Percentiles rank a stretch among this genome's conserved stretches.
Conservation (phyloP, 2,888 invertebrate species). For the Tillus elongatus region DNA sequence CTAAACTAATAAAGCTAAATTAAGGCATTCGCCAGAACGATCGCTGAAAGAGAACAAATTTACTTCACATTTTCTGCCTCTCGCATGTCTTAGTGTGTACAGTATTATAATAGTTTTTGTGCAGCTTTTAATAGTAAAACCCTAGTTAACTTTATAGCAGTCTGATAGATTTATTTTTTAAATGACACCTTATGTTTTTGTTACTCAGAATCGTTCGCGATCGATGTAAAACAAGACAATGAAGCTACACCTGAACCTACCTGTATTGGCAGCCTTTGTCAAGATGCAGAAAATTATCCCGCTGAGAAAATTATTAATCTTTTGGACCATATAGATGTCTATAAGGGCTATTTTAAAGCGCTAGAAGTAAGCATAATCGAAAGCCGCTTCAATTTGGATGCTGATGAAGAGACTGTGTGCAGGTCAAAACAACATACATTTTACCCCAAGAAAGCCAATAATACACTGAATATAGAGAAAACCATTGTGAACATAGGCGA, state of each 20-base stretch:
- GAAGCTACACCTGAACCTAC: constrained; percentile 2
- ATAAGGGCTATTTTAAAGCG: constrained; percentile 21
- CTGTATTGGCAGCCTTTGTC: constrained; percentile 34
- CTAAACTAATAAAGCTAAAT: no score
- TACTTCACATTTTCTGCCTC: no score
- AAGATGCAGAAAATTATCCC: constrained; percentile 41
- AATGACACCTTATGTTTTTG: no score
- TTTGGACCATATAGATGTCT: constrained; percentile 18
- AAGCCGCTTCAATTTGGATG: constrained; percentile 14
- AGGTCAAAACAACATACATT: constrained; percentile 42
- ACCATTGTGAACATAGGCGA: constrained; percentile 56
- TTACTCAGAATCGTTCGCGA: no score
- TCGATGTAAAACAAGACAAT: no score
- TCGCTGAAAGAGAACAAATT: no score
- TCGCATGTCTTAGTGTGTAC: no score
- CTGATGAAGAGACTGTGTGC: constrained; percentile 26
- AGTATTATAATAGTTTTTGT: no score
- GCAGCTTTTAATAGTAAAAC: no score
- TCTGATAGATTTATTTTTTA: no score
- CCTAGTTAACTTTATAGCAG: no score
- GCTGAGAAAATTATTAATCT: constrained; percentile 31
- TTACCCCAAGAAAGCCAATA: constrained; percentile 51
- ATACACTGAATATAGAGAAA: constrained; percentile 51
- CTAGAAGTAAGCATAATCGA: constrained; percentile 7
- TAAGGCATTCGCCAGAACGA: no score